phyloP scores from a whole-genome alignment of 35 echinoderm and acorn worm species.

The Strongylocentrotus purpuratus region DNA sequence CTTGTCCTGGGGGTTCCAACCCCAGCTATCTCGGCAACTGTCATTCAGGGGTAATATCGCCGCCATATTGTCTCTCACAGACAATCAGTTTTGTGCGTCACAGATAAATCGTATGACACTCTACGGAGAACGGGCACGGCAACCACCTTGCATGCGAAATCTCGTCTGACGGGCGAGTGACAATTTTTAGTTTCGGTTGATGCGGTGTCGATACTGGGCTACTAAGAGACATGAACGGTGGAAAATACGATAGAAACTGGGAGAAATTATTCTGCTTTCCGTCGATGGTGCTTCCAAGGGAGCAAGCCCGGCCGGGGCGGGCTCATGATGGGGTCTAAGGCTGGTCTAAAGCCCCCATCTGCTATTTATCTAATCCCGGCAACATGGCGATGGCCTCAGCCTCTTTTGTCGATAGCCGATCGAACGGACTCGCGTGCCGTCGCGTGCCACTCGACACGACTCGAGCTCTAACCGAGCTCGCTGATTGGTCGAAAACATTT shows the following conservation, averaged over 20 bases:
- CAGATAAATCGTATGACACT: not conserved
- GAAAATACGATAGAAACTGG: not conserved
- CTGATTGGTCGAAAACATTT: not conserved
- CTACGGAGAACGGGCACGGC: not conserved
- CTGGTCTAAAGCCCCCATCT: conserved; percentile 35
- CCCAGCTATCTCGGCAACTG: conserved; percentile 84
- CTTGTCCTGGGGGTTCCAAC: conserved; percentile 77
- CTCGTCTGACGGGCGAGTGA: not conserved
- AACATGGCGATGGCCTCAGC: conserved; percentile 32
- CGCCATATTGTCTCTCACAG: conserved; percentile 46
- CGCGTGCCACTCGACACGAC: conserved; percentile 16
- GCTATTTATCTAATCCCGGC: conserved; percentile 50
- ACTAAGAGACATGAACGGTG: not conserved
- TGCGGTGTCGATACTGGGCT: conserved; percentile 21
- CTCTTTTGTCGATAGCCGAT: conserved; percentile 22
- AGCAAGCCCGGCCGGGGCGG: conserved; percentile 20
- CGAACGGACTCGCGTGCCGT: conserved; percentile 36
- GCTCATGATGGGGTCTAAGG: conserved; percentile 47
- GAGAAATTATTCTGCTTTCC: conserved; percentile 13
- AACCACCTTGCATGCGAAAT: not conserved
- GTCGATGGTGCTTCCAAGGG: conserved; percentile 37
- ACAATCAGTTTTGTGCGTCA: not conserved
- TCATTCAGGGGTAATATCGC: conserved; percentile 46
- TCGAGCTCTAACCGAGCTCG: conserved; percentile 15
- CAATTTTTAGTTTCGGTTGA: conserved; percentile 30